These are phyloP conservation scores for Apeltes quadracus DNA, from an alignment of 2,113 vertebrate genomes.

Conservation along the genomic window DNA sequence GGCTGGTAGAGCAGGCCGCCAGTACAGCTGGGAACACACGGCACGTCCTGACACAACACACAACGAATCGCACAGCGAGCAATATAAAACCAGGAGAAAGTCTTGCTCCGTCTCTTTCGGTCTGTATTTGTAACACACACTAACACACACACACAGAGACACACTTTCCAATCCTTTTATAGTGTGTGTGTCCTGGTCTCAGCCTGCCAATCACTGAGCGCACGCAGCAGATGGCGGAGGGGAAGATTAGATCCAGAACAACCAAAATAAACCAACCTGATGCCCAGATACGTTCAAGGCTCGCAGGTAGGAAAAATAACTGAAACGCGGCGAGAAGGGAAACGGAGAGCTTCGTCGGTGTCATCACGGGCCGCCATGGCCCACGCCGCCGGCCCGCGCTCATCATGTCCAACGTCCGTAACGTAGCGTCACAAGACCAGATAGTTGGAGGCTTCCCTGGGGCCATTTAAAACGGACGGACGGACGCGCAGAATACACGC, in stretches of 20 bases:
- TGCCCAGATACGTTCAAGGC: constrained; percentile 36
- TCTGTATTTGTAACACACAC: neutral
- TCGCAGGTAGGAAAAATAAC: constrained; percentile 37
- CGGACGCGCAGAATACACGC: constrained; percentile 34
- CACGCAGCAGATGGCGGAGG: constrained; percentile 54
- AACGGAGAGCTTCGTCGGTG: constrained; percentile 22
- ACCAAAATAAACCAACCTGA: constrained; percentile 63
- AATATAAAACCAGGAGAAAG: constrained; percentile 12
- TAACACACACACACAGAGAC: neutral
- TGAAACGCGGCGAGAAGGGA: too few species aligned
- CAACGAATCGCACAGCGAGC: constrained; percentile 4
- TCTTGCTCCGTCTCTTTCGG: neutral
- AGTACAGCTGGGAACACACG: constrained; percentile 50
- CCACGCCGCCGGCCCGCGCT: constrained; percentile 44
- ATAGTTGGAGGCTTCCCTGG: constrained; percentile 51
- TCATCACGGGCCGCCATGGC: constrained; percentile 32
- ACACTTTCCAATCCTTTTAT: constrained; percentile 32
- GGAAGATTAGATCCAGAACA: constrained; percentile 59
- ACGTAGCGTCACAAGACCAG: too few species aligned
- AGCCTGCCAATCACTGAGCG: constrained; percentile 38
- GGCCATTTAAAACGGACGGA: constrained; percentile 30
- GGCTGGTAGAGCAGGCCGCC: constrained; percentile 29
- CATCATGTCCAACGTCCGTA: constrained; percentile 69
- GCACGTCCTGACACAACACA: constrained; percentile 29
- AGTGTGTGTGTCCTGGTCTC: constrained; percentile 27